Conservation (phyloP, 2,888 invertebrate genomes). For the Limnephilus lunatus region DNA sequence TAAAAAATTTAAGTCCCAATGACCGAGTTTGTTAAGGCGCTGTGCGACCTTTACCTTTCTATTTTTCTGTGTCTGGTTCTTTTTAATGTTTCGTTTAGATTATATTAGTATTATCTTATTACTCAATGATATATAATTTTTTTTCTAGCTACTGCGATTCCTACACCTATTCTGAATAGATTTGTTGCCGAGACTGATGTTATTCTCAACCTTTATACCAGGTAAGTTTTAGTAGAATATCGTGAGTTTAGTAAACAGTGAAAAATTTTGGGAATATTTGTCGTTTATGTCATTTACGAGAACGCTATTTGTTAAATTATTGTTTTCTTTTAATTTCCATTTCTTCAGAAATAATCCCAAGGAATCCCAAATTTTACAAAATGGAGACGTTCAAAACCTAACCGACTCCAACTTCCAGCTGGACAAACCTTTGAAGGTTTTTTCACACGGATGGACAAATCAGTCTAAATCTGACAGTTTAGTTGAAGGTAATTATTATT, state of each 20-base stretch:
- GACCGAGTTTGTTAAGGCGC: too few relatives aligned
- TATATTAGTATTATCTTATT: too few relatives aligned
- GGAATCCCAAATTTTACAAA: constrained; percentile 39
- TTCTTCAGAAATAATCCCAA: constrained; percentile 52
- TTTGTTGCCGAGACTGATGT: constrained; percentile 68
- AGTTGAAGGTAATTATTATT: constrained; percentile 69
- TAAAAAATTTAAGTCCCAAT: too few relatives aligned
- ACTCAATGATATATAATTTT: too few relatives aligned
- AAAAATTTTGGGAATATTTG: not conserved
- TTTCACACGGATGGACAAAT: constrained; percentile 54
- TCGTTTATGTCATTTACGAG: not conserved
- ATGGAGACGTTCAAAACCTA: constrained; percentile 50
- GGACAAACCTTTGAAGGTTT: constrained; percentile 52
- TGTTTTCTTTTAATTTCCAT: not conserved
- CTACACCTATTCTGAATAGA: not conserved
- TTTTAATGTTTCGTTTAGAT: too few relatives aligned
- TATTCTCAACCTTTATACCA: constrained; percentile 72
- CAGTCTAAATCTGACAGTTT: constrained; percentile 65
- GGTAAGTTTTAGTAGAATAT: constrained; percentile 68
- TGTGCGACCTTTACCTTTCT: too few relatives aligned
- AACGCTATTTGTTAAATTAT: not conserved
- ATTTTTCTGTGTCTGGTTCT: too few relatives aligned
- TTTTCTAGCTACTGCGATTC: not conserved
- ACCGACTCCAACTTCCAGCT: constrained; percentile 45
- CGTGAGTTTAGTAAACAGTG: not conserved